Conservation (phyloP, 2,797 vertebrate species). For the Botia kubotai region DNA sequence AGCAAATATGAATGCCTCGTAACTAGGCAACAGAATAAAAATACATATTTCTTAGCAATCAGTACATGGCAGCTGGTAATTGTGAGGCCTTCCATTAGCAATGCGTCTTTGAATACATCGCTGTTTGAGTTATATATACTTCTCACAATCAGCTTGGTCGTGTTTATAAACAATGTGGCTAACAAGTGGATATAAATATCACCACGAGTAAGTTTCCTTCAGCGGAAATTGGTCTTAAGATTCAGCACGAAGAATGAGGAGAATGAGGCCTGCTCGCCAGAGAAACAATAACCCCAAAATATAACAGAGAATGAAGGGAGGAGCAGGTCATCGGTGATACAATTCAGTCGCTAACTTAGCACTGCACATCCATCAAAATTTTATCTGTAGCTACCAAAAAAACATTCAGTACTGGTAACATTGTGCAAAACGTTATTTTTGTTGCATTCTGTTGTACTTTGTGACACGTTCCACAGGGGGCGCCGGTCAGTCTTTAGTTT, state of each 20-base stretch:
- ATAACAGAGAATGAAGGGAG: constrained; percentile 14
- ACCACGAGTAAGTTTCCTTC: constrained; percentile 67
- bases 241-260: constrained; percentile 54
- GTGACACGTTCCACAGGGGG: no score
- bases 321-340: background rate
- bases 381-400: background rate
- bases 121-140: constrained; percentile 65
- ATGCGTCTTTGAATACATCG: constrained; percentile 44
- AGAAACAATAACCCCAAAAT: constrained; percentile 65
- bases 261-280: constrained; percentile 47
- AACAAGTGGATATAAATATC: constrained; percentile 67
- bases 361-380: constrained; percentile 23
- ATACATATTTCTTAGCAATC: constrained; percentile 37
- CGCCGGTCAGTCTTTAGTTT: background rate
- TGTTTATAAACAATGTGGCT: constrained; percentile 68
- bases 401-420: background rate
- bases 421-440: background rate
- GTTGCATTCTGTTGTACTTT: background rate
- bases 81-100: constrained; percentile 31
- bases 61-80: constrained; percentile 20
- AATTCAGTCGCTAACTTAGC: constrained; percentile 5
- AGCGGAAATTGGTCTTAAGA: constrained; percentile 61
- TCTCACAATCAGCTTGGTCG: constrained; percentile 39
- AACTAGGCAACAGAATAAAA: constrained; percentile 13
- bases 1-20: background rate